A percentile compares a stretch with the other conserved stretches of the same genome.
These are phyloP conservation scores for Lethocerus indicus DNA, from an alignment of 1,140 invertebrate species.

Conservation along the genomic window DNA sequence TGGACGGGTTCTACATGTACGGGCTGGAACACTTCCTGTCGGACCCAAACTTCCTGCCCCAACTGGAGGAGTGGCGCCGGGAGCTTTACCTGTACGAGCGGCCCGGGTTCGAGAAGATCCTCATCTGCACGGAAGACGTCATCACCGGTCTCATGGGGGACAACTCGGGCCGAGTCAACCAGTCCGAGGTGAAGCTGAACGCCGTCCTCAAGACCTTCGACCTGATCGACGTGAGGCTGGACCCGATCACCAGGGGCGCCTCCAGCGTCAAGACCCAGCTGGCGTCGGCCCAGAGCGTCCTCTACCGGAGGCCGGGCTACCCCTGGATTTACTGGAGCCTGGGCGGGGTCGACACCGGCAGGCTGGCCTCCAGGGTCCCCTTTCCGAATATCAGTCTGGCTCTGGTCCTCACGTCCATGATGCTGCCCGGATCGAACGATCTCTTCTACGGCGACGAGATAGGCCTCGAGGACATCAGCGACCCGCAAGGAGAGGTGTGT, in stretches of 20 bases:
- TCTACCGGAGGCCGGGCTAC: constrained; percentile 38
- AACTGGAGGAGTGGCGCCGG: constrained; percentile 44
- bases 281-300: constrained; percentile 30
- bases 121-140: constrained; percentile 44
- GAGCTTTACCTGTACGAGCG: constrained; percentile 25
- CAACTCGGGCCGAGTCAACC: constrained; percentile 16
- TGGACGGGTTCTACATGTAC: constrained; percentile 69
- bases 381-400: constrained; percentile 39
- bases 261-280: constrained; percentile 37
- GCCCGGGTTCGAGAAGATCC: constrained; percentile 33
- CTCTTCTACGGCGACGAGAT: constrained; percentile 74
- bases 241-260: constrained; percentile 24
- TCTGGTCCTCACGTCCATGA: constrained; percentile 44
- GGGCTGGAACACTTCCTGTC: constrained; percentile 35
- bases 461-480: constrained; percentile 23
- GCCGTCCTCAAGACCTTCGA: constrained; percentile 42
- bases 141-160: constrained; percentile 18
- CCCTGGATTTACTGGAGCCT: constrained; percentile 66
- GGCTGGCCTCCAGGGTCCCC: constrained; percentile 33
- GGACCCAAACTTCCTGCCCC: constrained; percentile 26
- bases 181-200: constrained; percentile 23
- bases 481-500: background rate
- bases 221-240: constrained; percentile 47
- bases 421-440: constrained; percentile 59
- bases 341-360: constrained; percentile 36